Evolutionary conservation across 2,888 invertebrate species (phyloP).

Genomic region (Quadriops clusia): DNA sequence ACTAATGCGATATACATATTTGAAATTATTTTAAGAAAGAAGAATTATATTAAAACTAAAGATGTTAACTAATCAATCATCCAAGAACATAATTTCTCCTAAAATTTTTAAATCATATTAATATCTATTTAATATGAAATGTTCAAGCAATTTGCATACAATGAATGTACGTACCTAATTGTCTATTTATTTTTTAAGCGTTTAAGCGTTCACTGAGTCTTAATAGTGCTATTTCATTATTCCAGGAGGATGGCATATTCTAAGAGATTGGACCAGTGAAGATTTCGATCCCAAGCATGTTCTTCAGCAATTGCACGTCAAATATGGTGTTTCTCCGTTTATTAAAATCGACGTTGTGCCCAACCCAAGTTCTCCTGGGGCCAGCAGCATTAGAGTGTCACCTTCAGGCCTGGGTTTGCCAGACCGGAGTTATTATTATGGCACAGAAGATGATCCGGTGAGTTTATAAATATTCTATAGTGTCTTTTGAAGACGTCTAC

Average conservation of each 20-base stretch:
- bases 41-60: too few species aligned
- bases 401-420: slow-evolving; percentile 44
- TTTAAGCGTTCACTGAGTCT: too few species aligned
- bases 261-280: slow-evolving; percentile 34
- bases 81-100: too few species aligned
- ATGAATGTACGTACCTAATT: too few species aligned
- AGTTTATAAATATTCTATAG: too few species aligned
- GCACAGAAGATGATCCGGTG: slow-evolving; percentile 34
- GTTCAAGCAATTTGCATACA: too few species aligned
- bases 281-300: slow-evolving; percentile 35
- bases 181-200: background rate
- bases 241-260: slow-evolving; percentile 42
- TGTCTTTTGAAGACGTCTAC: slow-evolving; percentile 1
- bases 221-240: slow-evolving; percentile 12
- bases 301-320: slow-evolving; percentile 36
- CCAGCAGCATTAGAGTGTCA: slow-evolving; percentile 41
- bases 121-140: too few species aligned
- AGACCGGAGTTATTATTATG: slow-evolving; percentile 40
- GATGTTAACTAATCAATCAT: too few species aligned
- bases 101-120: too few species aligned
- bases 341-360: slow-evolving; percentile 42
- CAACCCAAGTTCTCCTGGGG: slow-evolving; percentile 36
- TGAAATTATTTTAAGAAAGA: too few species aligned
- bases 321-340: slow-evolving; percentile 40
- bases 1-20: too few species aligned